A percentile compares a stretch with the other conserved stretches of the same genome.
phyloP scores from a whole-genome alignment of 2,888 invertebrate species.

The Agrotis segetum region DNA sequence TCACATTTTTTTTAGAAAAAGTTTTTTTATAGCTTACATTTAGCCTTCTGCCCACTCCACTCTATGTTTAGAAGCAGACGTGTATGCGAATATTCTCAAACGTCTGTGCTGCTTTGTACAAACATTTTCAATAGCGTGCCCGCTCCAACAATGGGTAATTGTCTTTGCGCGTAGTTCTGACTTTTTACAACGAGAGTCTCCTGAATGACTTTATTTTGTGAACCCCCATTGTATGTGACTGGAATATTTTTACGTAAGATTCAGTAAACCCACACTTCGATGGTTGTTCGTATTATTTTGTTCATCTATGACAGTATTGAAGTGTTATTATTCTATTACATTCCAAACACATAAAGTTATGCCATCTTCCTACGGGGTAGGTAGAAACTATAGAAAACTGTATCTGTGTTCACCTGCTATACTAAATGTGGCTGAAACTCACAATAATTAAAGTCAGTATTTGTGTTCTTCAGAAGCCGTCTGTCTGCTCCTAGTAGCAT shows the following conservation, averaged over 20 bases:
- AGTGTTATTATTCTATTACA: background rate
- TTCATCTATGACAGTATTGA: background rate
- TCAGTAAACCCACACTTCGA: background rate
- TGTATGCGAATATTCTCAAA: conserved; percentile 38
- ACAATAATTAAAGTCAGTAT: no score
- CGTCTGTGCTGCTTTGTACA: conserved; percentile 27
- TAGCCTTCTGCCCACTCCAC: conserved; percentile 10
- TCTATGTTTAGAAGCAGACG: conserved; percentile 1
- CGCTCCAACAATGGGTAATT: conserved; percentile 26
- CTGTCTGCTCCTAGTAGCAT: no score
- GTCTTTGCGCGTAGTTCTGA: conserved; percentile 14
- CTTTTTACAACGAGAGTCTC: background rate
- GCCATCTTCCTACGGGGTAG: no score
- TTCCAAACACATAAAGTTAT: background rate
- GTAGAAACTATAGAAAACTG: no score
- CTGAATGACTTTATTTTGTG: conserved; percentile 17
- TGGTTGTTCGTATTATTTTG: background rate
- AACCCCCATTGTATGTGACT: background rate
- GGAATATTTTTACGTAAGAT: background rate
- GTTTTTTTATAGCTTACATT: no score
- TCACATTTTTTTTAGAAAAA: no score
- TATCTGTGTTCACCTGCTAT: no score
- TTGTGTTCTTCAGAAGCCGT: no score
- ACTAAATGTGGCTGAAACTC: no score
- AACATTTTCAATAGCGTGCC: conserved; percentile 43